These are phyloP conservation scores for Zootermopsis nevadensis DNA, from an alignment of 2,888 invertebrate species.

Conservation along the genomic window DNA sequence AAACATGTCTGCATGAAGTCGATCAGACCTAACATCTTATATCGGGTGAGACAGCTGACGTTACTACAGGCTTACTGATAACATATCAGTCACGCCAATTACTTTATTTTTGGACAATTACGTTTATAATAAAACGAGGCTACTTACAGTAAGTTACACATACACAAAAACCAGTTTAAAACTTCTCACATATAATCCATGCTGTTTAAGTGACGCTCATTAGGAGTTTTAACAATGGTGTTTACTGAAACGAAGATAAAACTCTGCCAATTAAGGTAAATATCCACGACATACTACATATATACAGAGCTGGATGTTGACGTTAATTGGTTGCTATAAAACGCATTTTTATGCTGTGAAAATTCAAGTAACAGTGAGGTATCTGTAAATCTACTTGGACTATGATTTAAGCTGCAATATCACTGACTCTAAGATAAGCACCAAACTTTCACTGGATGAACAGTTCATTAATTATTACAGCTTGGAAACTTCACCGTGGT, in stretches of 20 bases:
- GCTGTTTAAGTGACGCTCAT: neutral
- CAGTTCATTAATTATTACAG: no score
- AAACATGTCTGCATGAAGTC: neutral
- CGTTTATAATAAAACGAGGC: neutral
- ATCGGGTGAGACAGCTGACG: neutral
- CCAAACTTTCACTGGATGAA: no score
- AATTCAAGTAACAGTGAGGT: neutral
- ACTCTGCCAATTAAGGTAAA: neutral
- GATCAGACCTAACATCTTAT: neutral
- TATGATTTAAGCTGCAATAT: no score
- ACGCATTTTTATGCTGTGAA: no score
- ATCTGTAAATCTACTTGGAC: neutral
- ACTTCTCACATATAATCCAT: neutral
- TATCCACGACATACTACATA: neutral
- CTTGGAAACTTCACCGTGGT: no score
- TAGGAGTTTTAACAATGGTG: neutral
- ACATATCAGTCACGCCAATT: neutral
- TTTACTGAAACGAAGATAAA: neutral
- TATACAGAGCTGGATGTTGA: no score
- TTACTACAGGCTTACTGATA: neutral
- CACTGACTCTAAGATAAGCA: no score
- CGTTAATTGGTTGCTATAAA: neutral
- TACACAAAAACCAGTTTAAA: neutral
- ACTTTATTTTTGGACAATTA: neutral
- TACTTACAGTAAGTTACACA: neutral